phyloP scores from a whole-genome alignment of 2,888 invertebrate genomes.

The Anthrax anthrax region DNA sequence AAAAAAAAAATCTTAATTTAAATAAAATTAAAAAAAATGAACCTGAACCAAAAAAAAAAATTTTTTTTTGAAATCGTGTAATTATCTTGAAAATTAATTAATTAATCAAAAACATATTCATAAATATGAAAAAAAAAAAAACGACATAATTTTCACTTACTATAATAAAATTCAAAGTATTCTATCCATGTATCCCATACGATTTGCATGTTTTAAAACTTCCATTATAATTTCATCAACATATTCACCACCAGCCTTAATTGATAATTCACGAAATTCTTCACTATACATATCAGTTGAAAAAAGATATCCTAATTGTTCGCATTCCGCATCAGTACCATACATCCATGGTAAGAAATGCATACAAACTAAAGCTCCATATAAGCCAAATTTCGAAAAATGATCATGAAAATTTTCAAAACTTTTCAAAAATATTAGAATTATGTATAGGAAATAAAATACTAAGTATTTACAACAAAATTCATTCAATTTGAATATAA shows the following conservation, averaged over 20 bases:
- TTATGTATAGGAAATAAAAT: neutral
- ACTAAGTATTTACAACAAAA: too few species aligned
- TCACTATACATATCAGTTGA: constrained; percentile 23
- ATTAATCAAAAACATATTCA: too few species aligned
- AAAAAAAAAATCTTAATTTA: too few species aligned
- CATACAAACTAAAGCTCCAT: constrained; percentile 27
- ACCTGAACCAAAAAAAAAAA: too few species aligned
- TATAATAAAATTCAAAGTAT: too few species aligned
- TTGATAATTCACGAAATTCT: constrained; percentile 21
- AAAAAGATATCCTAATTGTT: constrained; percentile 20
- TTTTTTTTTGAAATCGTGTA: too few species aligned
- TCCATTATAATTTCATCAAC: constrained; percentile 21
- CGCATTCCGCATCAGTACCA: constrained; percentile 22
- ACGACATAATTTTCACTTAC: too few species aligned
- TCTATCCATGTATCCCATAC: constrained; percentile 26
- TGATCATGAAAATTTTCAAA: constrained; percentile 24
- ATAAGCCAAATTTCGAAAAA: constrained; percentile 28
- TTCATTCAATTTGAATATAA: too few species aligned
- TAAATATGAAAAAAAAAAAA: too few species aligned
- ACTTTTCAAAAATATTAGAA: constrained; percentile 11
- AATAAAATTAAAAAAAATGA: too few species aligned
- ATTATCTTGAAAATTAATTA: too few species aligned
- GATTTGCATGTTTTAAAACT: constrained; percentile 25
- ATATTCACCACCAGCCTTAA: constrained; percentile 24
- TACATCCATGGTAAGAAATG: constrained; percentile 29